Percentiles rank a stretch among this genome's conserved stretches.
Evolutionary conservation across 2,797 vertebrate species (phyloP).

Genomic region (Crocodylus rhombifer): DNA sequence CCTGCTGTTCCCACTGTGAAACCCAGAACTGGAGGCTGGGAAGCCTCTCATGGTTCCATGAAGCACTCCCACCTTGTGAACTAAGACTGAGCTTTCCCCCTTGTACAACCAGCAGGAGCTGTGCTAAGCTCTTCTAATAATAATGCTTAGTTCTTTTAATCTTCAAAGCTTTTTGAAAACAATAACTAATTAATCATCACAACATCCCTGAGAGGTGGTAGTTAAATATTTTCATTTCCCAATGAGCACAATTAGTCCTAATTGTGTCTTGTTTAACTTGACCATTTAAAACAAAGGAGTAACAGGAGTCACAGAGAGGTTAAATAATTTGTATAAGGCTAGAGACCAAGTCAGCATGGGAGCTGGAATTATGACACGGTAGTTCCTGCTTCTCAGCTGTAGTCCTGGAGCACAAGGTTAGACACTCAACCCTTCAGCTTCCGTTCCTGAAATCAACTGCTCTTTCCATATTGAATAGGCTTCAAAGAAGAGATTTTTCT

Average conservation of each 20-base stretch:
- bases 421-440: background rate
- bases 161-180: background rate
- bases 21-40: background rate
- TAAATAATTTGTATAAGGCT: background rate
- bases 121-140: background rate
- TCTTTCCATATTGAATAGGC: background rate
- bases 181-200: background rate
- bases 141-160: background rate
- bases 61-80: rapidly evolving
- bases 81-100: rapidly evolving
- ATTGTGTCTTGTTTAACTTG: background rate
- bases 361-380: background rate
- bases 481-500: background rate
- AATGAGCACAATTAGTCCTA: constrained; percentile 3
- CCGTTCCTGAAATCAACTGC: background rate
- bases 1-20: background rate
- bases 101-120: background rate
- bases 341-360: background rate
- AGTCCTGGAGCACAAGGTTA: background rate
- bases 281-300: background rate
- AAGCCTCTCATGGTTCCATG: too few species aligned
- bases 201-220: background rate
- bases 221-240: background rate
- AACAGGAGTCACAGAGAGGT: background rate
- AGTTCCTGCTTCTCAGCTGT: background rate